Percentiles rank a stretch among this genome's conserved stretches.
Conservation (phyloP, 1,140 invertebrate species). For the Acromyrmex echinatior region DNA sequence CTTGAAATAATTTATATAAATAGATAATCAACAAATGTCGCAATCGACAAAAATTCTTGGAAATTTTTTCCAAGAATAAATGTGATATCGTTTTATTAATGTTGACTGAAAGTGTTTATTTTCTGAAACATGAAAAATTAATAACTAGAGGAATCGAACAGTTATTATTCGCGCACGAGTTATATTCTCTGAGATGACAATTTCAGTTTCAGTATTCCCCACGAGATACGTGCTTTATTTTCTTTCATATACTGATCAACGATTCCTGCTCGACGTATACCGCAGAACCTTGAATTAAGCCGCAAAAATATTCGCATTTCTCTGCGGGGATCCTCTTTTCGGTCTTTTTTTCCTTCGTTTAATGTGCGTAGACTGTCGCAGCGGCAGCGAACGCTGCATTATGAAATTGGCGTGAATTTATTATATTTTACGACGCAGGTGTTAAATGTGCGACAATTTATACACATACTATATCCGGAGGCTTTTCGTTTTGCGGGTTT, state of each 20-base stretch:
- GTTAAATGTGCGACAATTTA: background rate
- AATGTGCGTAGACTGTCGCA: background rate
- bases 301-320: slow-evolving; percentile 38
- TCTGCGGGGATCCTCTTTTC: background rate
- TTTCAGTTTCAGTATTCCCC: slow-evolving; percentile 48
- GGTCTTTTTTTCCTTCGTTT: background rate
- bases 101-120: slow-evolving; percentile 16
- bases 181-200: slow-evolving; percentile 47
- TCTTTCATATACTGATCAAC: slow-evolving; percentile 4
- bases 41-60: background rate
- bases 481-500: background rate
- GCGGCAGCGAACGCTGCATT: background rate
- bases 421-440: slow-evolving; percentile 27
- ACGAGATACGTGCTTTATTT: slow-evolving; percentile 16
- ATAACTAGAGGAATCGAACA: slow-evolving; percentile 11
- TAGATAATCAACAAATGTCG: background rate
- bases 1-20: background rate
- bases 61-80: background rate
- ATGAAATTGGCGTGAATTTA: slow-evolving; percentile 46
- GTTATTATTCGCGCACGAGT: slow-evolving; percentile 35
- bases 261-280: background rate
- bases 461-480: background rate
- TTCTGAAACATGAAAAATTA: slow-evolving; percentile 15
- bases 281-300: slow-evolving; percentile 24
- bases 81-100: slow-evolving; percentile 12